Percentiles rank a stretch among this genome's conserved stretches.
Conservation (phyloP, 2,888 invertebrate species). For the Hydropsyche betteni region DNA sequence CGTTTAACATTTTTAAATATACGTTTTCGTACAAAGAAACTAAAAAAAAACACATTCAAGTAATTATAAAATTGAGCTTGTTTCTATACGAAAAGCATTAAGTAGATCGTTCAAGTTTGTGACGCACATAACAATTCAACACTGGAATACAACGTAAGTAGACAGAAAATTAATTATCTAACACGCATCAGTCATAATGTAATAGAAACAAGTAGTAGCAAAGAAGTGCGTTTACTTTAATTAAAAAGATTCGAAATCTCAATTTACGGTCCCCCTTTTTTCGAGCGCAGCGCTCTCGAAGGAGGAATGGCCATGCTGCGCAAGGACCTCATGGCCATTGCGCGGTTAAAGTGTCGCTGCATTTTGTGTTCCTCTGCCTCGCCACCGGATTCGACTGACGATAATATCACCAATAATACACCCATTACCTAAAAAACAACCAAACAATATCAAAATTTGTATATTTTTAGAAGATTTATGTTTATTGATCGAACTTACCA, state of each 20-base stretch:
- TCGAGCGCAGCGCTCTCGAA: constrained; percentile 57
- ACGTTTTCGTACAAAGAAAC: no score
- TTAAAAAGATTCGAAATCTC: constrained; percentile 33
- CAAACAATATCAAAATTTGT: constrained; percentile 36
- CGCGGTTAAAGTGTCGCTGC: constrained; percentile 86
- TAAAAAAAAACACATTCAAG: no score
- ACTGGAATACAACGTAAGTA: constrained; percentile 47
- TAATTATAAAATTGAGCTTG: no score
- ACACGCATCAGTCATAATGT: constrained; percentile 50
- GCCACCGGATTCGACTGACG: constrained; percentile 71
- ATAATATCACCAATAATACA: constrained; percentile 83
- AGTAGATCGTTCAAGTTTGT: no score
- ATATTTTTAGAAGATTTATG: constrained; percentile 5
- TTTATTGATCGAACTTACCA: constrained; percentile 64
- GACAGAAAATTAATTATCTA: constrained; percentile 44
- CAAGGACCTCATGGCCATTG: constrained; percentile 88
- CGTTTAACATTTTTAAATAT: no score
- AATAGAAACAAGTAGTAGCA: constrained; percentile 48
- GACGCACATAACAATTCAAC: constrained; percentile 47
- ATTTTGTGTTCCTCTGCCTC: constrained; percentile 71
- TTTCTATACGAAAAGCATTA: no score
- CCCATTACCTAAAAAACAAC: constrained; percentile 73
- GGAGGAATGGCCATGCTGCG: constrained; percentile 65
- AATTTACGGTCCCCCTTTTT: constrained; percentile 62
- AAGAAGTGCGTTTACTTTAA: constrained; percentile 46